A percentile compares a stretch with the other conserved stretches of the same genome.
Evolutionary conservation across 2,113 vertebrate genomes (phyloP).

Genomic region (Stictonetta naevosa): DNA sequence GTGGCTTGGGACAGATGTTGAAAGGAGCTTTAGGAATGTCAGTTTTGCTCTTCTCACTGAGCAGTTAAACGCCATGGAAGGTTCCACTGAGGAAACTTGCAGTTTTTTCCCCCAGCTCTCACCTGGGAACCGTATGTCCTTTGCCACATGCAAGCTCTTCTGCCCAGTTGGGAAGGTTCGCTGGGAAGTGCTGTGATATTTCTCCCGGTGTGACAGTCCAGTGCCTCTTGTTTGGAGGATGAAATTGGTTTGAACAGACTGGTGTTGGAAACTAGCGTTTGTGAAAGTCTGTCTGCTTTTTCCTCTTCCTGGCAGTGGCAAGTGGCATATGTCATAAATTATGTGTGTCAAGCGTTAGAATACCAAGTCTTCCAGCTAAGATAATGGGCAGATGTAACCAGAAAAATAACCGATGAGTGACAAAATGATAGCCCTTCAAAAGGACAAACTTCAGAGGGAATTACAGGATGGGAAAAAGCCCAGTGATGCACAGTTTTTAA

Average conservation of each 20-base stretch:
- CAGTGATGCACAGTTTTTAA: neutral
- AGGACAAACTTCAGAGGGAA: neutral
- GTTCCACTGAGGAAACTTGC: constrained; percentile 13
- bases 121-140: neutral
- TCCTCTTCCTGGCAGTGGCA: neutral
- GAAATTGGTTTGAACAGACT: neutral
- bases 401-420: neutral
- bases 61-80: constrained; percentile 18
- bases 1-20: neutral
- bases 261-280: neutral
- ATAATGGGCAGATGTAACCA: neutral
- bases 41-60: constrained; percentile 2
- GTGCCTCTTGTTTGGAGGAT: neutral
- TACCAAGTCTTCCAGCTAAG: neutral
- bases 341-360: neutral
- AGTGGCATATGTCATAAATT: neutral
- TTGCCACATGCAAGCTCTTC: neutral
- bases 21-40: constrained; percentile 6
- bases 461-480: neutral
- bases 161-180: neutral
- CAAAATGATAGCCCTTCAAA: neutral
- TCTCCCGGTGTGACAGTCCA: neutral
- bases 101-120: neutral
- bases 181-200: neutral
- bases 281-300: neutral